Percentiles rank a stretch among this genome's conserved stretches.
Evolutionary conservation across 2,888 invertebrate genomes (phyloP).

Genomic region (Leptothorax acervorum): DNA sequence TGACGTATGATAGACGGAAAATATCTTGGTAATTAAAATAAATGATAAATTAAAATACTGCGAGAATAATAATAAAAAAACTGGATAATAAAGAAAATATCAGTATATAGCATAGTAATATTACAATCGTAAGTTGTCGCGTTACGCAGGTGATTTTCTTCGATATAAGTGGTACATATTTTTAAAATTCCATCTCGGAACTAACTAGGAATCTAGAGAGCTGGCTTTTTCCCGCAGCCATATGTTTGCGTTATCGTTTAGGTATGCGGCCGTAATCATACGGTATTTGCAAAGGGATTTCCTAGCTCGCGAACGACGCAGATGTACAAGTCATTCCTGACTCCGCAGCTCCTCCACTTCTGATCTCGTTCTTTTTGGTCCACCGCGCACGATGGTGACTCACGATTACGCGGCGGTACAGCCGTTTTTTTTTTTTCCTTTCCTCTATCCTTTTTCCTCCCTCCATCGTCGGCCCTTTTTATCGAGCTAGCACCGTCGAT

Average conservation of each 20-base stretch:
- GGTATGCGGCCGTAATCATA: conserved; percentile 29
- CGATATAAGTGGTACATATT: neutral
- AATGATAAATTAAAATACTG: neutral
- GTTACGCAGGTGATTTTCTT: neutral
- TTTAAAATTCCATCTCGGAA: neutral
- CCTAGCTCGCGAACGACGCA: neutral
- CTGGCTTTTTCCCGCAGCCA: conserved; percentile 20
- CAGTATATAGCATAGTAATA: neutral
- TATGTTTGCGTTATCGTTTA: conserved; percentile 33
- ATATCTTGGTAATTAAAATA: neutral
- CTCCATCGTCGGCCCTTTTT: conserved; percentile 1
- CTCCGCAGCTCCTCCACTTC: conserved; percentile 45
- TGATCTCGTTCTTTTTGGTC: conserved; percentile 59
- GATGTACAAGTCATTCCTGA: conserved; percentile 17
- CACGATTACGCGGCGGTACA: conserved; percentile 63
- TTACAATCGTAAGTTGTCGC: neutral
- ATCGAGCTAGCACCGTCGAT: conserved; percentile 35
- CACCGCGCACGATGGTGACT: conserved; percentile 65
- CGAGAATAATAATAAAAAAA: neutral
- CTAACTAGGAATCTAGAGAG: neutral
- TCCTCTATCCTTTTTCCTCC: conserved; percentile 4
- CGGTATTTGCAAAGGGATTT: conserved; percentile 28
- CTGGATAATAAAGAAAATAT: neutral
- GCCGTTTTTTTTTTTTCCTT: conserved; percentile 11
- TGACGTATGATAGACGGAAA: neutral